phyloP scores from a whole-genome alignment of 37 sponge, comb jelly and placozoan species.

The Beroe forskalii region DNA sequence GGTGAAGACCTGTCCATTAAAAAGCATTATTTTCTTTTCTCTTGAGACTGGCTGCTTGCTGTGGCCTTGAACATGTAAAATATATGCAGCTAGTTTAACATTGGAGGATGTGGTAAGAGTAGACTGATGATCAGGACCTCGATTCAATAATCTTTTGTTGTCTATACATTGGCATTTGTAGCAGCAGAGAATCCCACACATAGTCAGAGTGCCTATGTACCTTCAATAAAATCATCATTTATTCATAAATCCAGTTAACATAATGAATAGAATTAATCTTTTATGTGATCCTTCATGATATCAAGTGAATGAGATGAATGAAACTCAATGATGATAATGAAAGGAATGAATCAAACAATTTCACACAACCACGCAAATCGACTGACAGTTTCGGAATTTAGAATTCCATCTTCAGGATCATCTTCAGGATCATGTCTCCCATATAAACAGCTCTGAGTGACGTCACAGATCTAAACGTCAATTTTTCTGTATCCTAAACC shows the following conservation, averaged over 20 bases:
- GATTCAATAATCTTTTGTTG: conserved; percentile 43
- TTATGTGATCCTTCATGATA: too few relatives aligned
- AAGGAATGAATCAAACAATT: too few relatives aligned
- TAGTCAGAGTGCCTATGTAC: background rate
- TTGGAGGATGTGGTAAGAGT: background rate
- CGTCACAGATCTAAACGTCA: too few relatives aligned
- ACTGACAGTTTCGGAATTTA: too few relatives aligned
- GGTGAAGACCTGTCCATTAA: conserved; percentile 36
- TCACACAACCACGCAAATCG: too few relatives aligned
- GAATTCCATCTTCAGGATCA: background rate
- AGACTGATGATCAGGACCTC: conserved; percentile 38
- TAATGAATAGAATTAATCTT: background rate
- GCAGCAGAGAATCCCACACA: conserved; percentile 58
- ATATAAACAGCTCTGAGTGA: too few relatives aligned
- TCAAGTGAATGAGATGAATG: too few relatives aligned
- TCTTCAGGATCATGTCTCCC: too few relatives aligned
- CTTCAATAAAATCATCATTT: too few relatives aligned
- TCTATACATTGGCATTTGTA: background rate
- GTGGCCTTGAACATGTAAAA: conserved; percentile 8
- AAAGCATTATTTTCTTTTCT: background rate
- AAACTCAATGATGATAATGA: too few relatives aligned
- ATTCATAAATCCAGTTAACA: background rate
- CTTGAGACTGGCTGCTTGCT: background rate
- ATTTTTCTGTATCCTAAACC: too few relatives aligned
- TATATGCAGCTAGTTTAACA: background rate